Evolutionary conservation across 2,888 invertebrate species (phyloP).

Genomic region (Drosophila peninsularis): DNA sequence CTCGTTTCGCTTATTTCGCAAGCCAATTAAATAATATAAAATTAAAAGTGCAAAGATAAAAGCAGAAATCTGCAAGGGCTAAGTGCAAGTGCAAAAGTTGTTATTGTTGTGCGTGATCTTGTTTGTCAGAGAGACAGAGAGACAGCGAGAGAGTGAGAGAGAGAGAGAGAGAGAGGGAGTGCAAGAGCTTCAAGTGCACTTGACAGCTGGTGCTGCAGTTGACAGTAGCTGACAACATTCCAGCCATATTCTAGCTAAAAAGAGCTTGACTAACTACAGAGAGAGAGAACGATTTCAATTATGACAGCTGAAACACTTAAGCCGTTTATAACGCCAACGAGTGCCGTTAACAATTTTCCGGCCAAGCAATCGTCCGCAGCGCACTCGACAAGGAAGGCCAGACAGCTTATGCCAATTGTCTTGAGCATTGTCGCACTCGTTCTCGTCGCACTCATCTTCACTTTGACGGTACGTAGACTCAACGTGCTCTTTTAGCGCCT

Average conservation of each 20-base stretch:
- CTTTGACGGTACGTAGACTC: constrained; percentile 77
- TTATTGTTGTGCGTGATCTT: constrained; percentile 43
- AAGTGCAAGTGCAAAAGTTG: constrained; percentile 41
- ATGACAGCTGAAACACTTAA: constrained; percentile 85
- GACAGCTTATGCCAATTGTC: constrained; percentile 71
- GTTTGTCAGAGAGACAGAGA: constrained; percentile 11
- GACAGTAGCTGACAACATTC: constrained; percentile 22
- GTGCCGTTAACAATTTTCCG: constrained; percentile 76
- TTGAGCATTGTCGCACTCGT: constrained; percentile 70
- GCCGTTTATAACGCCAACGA: constrained; percentile 83
- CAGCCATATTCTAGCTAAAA: constrained; percentile 16
- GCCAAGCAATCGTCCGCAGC: constrained; percentile 65
- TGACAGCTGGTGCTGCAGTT: constrained; percentile 34
- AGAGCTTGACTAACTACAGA: constrained; percentile 40
- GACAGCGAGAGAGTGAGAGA: not conserved
- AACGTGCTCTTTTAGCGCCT: not conserved
- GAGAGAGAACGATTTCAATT: constrained; percentile 40
- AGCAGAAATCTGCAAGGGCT: constrained; percentile 39
- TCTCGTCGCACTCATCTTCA: constrained; percentile 73
- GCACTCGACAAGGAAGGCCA: constrained; percentile 59
- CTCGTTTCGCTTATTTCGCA: constrained; percentile 42
- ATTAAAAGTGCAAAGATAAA: constrained; percentile 26
- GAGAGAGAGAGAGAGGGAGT: not conserved
- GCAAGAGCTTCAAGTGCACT: constrained; percentile 29
- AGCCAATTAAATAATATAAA: constrained; percentile 43